Conservation (phyloP, 2,797 vertebrate species). For the Odontamblyopus lacepedii region DNA sequence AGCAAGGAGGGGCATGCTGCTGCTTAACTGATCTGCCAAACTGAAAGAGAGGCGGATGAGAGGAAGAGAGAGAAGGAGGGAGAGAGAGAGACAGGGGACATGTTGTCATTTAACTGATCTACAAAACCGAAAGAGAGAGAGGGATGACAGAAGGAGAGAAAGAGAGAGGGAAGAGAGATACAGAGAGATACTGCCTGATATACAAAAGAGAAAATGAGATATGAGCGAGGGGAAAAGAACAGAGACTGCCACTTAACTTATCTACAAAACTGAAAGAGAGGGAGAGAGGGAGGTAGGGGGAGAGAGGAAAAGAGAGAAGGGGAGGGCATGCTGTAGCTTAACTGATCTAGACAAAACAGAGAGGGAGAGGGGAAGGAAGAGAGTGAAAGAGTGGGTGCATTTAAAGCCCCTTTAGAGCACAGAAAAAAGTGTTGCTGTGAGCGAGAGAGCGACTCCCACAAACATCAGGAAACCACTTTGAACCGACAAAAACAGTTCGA, state of each 20-base stretch:
- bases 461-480: slow-evolving; percentile 20
- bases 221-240: neutral
- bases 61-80: too few relatives aligned
- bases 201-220: neutral
- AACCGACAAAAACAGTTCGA: slow-evolving; percentile 15
- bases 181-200: neutral
- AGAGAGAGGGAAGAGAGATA: too few relatives aligned
- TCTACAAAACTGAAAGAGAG: too few relatives aligned
- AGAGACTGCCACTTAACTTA: neutral
- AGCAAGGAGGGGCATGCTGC: neutral
- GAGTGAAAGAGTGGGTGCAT: slow-evolving; percentile 39
- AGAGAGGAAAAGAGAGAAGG: slow-evolving; percentile 19
- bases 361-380: slow-evolving; percentile 23
- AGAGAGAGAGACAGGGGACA: neutral
- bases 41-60: neutral
- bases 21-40: neutral
- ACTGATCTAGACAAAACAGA: neutral
- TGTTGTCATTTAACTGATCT: slow-evolving; percentile 2
- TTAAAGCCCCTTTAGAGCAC: slow-evolving; percentile 49
- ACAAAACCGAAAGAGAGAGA: slow-evolving; percentile 8
- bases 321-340: neutral
- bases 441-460: slow-evolving; percentile 53
- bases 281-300: neutral
- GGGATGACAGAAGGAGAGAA: slow-evolving; percentile 34
- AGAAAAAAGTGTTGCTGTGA: slow-evolving; percentile 58